phyloP scores from a whole-genome alignment of 1,140 invertebrate genomes.

The Bombus polaris region DNA sequence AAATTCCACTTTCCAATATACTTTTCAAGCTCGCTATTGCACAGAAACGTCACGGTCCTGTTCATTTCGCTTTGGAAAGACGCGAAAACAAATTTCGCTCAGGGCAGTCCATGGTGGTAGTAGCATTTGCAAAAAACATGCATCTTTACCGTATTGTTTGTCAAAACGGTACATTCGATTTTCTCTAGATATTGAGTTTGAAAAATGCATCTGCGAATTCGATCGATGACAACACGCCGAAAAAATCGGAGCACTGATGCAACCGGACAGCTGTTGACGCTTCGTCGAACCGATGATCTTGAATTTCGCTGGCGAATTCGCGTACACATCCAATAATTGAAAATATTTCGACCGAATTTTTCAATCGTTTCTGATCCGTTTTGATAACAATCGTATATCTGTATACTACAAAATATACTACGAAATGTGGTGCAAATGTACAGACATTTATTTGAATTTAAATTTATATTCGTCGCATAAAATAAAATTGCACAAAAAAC shows the following conservation, averaged over 20 bases:
- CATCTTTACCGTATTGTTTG: constrained; percentile 12
- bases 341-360: not conserved
- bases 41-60: constrained; percentile 17
- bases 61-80: constrained; percentile 41
- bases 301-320: not conserved
- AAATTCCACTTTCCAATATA: constrained; percentile 36
- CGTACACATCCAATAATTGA: not conserved
- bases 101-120: no score
- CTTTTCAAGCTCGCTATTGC: constrained; percentile 36
- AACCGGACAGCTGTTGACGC: not conserved
- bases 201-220: constrained; percentile 18
- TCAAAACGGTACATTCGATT: constrained; percentile 1
- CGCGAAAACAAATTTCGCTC: constrained; percentile 22
- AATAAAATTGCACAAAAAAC: not conserved
- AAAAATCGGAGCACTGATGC: not conserved
- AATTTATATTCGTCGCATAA: not conserved
- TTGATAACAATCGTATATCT: not conserved
- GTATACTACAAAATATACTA: not conserved
- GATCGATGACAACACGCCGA: not conserved
- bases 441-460: not conserved
- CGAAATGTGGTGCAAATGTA: no score
- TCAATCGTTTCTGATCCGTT: not conserved
- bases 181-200: not conserved
- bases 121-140: not conserved
- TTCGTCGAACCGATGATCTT: not conserved